Base-by-base conservation (phyloP, 1,140 invertebrate genomes). In the Drosophila littoralis region DNA sequence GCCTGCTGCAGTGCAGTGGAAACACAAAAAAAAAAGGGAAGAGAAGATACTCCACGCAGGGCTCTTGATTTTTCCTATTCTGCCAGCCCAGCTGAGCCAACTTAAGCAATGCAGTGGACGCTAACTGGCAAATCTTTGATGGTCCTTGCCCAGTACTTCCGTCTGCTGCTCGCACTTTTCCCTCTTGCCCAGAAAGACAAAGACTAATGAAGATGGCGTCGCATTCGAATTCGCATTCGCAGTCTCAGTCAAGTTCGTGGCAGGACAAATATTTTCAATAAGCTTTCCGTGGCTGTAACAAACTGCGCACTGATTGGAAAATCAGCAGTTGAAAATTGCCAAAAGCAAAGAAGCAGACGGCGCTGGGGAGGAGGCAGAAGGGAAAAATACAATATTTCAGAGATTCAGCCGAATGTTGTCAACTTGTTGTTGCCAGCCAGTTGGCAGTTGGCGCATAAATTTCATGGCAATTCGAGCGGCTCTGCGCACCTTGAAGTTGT, bases 221-320 rank as follows among this genome's bases (percentile, higher is more conserved):
- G 69, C 50, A 38, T 75, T 79, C 64, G 75, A 52, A 65, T 65
- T 71, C 73, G 42, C 52, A 58, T 52, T 52, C 55, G 48, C 55
- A 48, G 40, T 50, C 66, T n/a, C 40, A 60, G 46, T 52, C 55
- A 65, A 42, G 36, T 71, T 48, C 45, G 64, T 67, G 79, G 83
- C 80, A 89, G 78, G 77, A 89, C 80, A 83, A 88, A 88, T 83
- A 88, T 88, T 88, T 88, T 88, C 83, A 88, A 88, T 88, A 88
- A 88, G 84, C 76, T 79, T 45, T 54, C 66, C 66, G 55, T 54
- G 15, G 69, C 42, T 64, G 81, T 88, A 83, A 89, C 84, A 76
- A 81, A 86, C 79, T 86, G 83, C 71, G 84, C 83, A 89, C 80
- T 88, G 83, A 88, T 88, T 88, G 83, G 84, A 88, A 88, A 88